Conservation (phyloP, 2,113 vertebrate genomes). For the Gnathonemus longibarbis region DNA sequence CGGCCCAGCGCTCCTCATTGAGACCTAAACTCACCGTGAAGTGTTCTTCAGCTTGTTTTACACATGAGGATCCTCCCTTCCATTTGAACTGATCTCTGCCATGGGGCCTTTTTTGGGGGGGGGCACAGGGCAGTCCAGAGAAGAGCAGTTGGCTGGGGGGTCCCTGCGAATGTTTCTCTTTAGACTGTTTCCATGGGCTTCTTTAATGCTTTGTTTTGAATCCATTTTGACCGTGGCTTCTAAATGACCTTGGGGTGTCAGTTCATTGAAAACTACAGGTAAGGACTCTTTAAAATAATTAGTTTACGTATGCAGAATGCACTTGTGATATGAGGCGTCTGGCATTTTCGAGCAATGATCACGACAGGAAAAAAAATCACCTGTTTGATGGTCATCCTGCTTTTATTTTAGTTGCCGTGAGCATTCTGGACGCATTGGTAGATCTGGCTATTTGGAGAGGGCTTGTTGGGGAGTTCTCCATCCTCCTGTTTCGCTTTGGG, state of each 20-base stretch:
- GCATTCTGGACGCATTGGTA: not conserved
- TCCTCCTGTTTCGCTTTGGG: not conserved
- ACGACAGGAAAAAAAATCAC: not conserved
- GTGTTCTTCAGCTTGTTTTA: conserved; percentile 37
- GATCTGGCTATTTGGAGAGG: not conserved
- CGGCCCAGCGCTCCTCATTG: conserved; percentile 35
- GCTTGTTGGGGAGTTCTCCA: not conserved
- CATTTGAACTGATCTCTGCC: conserved; percentile 29
- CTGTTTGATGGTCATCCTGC: not conserved
- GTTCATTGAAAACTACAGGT: not conserved
- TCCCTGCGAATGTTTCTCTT: conserved; percentile 12
- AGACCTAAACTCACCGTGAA: conserved; percentile 35
- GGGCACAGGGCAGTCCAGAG: not conserved
- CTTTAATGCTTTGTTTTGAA: conserved; percentile 1
- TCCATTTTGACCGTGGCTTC: not conserved
- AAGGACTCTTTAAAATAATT: not conserved
- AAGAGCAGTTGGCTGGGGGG: not conserved
- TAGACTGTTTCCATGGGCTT: not conserved
- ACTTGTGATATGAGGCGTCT: not conserved
- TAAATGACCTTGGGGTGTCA: not conserved
- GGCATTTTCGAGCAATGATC: not conserved
- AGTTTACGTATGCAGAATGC: not conserved
- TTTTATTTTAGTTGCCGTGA: not conserved
- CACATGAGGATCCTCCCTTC: conserved; percentile 34
- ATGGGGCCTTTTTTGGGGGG: not conserved